Evolutionary conservation across 1,140 invertebrate species (phyloP).

Genomic region (Bombyx mandarina): DNA sequence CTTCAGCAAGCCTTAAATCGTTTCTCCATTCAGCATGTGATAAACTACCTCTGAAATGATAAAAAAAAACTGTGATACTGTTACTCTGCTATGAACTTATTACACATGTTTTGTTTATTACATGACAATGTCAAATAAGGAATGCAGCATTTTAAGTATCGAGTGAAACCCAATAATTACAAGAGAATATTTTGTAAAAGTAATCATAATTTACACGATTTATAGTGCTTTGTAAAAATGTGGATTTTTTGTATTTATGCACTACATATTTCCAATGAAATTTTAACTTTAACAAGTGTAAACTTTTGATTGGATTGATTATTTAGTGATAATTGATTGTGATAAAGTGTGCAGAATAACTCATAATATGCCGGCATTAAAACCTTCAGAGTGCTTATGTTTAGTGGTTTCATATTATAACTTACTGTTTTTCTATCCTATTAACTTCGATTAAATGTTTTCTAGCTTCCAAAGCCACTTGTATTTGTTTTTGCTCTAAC

Average conservation of each 20-base stretch:
- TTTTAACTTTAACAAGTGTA: no score
- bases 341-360: background rate
- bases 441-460: conserved; percentile 72
- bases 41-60: conserved; percentile 55
- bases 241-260: no score
- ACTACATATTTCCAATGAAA: no score
- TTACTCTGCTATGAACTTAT: background rate
- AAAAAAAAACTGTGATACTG: no score
- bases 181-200: no score
- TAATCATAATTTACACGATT: no score
- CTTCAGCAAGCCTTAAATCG: conserved; percentile 70
- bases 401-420: conserved; percentile 1
- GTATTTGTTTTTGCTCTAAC: conserved; percentile 74
- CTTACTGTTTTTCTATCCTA: conserved; percentile 72
- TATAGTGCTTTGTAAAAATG: no score
- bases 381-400: background rate
- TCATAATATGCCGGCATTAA: background rate
- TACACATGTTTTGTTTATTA: background rate
- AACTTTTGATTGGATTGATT: no score
- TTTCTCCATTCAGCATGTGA: conserved; percentile 74
- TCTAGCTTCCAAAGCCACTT: conserved; percentile 69
- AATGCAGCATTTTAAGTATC: no score
- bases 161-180: no score
- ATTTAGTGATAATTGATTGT: no score
- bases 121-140: no score